Conservation (phyloP, 2,888 invertebrate species). For the Callyntrura sp. region DNA sequence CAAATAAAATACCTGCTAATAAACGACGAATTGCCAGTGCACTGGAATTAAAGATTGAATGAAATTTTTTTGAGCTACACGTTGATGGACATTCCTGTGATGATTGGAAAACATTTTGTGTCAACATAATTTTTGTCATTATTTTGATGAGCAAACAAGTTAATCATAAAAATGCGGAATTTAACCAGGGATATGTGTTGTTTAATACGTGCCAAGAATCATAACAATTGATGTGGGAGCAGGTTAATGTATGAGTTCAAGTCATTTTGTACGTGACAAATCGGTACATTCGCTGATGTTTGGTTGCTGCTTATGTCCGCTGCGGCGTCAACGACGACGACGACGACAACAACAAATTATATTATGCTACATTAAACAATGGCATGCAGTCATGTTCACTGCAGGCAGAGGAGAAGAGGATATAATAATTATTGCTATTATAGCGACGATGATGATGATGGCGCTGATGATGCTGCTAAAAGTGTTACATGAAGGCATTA, state of each 20-base stretch:
- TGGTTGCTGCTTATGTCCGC: neutral
- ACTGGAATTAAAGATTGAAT: neutral
- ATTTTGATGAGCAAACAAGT: no score
- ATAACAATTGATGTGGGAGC: no score
- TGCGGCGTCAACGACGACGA: neutral
- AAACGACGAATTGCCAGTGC: no score
- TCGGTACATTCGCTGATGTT: neutral
- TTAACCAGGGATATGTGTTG: no score
- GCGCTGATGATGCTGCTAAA: neutral
- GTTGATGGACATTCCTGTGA: neutral
- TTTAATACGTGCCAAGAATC: no score
- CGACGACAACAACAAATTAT: no score
- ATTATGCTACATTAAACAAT: no score
- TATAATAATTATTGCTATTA: constrained; percentile 26
- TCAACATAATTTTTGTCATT: no score
- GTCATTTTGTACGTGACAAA: constrained; percentile 27
- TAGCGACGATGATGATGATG: neutral
- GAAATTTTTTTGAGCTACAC: neutral
- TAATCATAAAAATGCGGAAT: no score
- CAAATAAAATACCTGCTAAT: no score
- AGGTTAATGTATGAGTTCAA: neutral
- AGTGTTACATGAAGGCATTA: neutral
- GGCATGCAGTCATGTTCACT: neutral
- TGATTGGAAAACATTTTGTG: no score
- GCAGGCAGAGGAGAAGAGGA: neutral